A percentile compares a stretch with the other conserved stretches of the same genome.
Evolutionary conservation across 2,113 vertebrate genomes (phyloP).

Genomic region (Monarcha castaneiventris): DNA sequence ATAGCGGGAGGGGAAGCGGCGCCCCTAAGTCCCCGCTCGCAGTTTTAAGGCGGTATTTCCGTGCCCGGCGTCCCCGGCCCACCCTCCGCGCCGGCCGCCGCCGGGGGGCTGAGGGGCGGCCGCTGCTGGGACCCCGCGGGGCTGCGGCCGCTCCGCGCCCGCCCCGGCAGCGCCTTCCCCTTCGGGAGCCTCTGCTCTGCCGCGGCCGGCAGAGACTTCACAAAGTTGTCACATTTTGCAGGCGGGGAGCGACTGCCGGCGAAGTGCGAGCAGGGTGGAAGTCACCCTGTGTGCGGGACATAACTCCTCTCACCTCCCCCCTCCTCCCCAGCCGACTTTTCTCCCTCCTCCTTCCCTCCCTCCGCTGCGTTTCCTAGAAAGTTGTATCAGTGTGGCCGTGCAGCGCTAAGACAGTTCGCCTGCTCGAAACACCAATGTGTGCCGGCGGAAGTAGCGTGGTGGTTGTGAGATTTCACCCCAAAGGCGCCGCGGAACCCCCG

Average conservation of each 20-base stretch:
- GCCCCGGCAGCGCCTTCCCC: neutral
- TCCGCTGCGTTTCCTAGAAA: slow-evolving; percentile 87
- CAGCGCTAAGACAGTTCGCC: slow-evolving; percentile 56
- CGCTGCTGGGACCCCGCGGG: neutral
- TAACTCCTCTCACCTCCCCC: neutral
- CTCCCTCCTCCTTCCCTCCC: neutral
- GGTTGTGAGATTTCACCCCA: neutral
- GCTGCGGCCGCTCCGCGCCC: neutral
- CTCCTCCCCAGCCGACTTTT: neutral
- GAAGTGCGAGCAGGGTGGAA: neutral
- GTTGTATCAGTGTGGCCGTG: slow-evolving; percentile 78
- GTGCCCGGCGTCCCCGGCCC: neutral
- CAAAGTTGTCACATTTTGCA: neutral
- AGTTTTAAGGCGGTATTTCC: slow-evolving; percentile 73
- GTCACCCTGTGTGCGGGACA: neutral
- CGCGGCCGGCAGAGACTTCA: neutral
- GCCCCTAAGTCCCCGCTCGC: slow-evolving; percentile 74
- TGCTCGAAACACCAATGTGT: slow-evolving; percentile 6
- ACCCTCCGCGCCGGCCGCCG: neutral
- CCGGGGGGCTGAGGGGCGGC: neutral
- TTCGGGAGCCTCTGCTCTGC: neutral
- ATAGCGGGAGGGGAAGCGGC: slow-evolving; percentile 80
- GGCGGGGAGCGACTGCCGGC: neutral
- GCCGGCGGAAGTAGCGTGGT: slow-evolving; percentile 41
- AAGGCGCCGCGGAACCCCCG: neutral